These are phyloP conservation scores for Seira ritae DNA, from an alignment of 2,888 invertebrate species.

Conservation along the genomic window DNA sequence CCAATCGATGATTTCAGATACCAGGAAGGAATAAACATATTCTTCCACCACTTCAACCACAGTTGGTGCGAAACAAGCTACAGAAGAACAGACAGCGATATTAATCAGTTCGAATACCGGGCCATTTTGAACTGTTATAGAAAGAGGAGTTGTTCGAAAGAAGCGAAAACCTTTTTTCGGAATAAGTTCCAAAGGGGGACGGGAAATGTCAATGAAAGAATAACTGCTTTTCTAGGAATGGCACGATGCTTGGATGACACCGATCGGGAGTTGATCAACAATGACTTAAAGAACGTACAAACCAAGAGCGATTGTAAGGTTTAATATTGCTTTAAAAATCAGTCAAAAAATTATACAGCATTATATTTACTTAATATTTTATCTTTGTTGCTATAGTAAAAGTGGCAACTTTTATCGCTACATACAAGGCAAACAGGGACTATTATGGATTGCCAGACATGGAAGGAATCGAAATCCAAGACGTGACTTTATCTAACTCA, in stretches of 20 bases:
- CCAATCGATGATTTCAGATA: neutral
- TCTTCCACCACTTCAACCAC: neutral
- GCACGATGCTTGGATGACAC: constrained; percentile 22
- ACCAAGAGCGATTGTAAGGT: neutral
- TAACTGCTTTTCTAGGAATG: constrained; percentile 34
- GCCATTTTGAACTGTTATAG: constrained; percentile 20
- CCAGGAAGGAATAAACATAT: constrained; percentile 28
- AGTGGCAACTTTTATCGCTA: constrained; percentile 11
- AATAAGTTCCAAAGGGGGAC: no score
- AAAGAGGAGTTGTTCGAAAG: constrained; percentile 18
- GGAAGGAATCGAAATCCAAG: no score
- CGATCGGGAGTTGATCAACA: constrained; percentile 7
- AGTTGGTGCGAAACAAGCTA: no score
- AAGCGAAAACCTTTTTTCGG: constrained; percentile 23
- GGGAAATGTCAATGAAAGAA: constrained; percentile 32
- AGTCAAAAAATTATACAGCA: no score
- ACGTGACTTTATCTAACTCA: no score
- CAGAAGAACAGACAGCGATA: no score
- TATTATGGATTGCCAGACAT: no score
- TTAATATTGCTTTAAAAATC: no score
- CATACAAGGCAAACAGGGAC: constrained; percentile 23
- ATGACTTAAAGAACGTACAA: neutral
- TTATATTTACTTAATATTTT: no score
- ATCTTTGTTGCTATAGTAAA: constrained; percentile 1
- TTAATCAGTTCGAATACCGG: no score